Base-by-base conservation (phyloP, 2,888 invertebrate species). In the Pseudanteris insignis region DNA sequence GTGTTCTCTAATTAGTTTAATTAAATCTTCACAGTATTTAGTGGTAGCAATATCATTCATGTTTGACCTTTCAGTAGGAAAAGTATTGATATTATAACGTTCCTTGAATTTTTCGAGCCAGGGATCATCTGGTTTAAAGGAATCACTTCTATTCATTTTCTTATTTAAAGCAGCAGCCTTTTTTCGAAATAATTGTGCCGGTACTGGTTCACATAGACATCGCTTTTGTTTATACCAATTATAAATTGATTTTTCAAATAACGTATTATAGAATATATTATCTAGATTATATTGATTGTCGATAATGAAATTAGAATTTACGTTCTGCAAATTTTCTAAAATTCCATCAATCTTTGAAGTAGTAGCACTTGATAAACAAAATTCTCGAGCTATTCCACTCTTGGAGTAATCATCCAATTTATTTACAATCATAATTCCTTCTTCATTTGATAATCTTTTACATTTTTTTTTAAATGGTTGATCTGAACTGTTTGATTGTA, bases 171-270 rank as follows among this genome's bases (percentile, higher is more conserved):
- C 34, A 1, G 61, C n/a, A 9, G 61, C 60, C 25, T 63, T 63
- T 2, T 64, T 60, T 8, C 54, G 47, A 2, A 64, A 11, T 2
- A 44, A n/a, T 8, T 60, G 36, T 1, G 29, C 44, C 18, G 69
- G 66, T 37, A 72, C 65, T 12, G 67, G 63, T 46, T 69, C 65
- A 53, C 69, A 53, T 21, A 65, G 21, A 18, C 64, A 55, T 14
- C 67, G 57, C 21, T 64, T 65, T 33, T 68, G 67, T 40, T 63
- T 48, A 57, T 68, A 69, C 70, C 70, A 70, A 43, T 60, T 67
- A 38, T 64, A 71, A 34, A 72, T 65, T 29, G 66, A 69, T 48
- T 69, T 66, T 58, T 72, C 70, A 53, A 73, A 41, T 1, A 46
- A 40, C 2, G 55, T 51, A 14, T 46, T 28, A 9, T 55, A 50